Conservation (phyloP, 2,888 invertebrate genomes). For the Patella pellucida region DNA sequence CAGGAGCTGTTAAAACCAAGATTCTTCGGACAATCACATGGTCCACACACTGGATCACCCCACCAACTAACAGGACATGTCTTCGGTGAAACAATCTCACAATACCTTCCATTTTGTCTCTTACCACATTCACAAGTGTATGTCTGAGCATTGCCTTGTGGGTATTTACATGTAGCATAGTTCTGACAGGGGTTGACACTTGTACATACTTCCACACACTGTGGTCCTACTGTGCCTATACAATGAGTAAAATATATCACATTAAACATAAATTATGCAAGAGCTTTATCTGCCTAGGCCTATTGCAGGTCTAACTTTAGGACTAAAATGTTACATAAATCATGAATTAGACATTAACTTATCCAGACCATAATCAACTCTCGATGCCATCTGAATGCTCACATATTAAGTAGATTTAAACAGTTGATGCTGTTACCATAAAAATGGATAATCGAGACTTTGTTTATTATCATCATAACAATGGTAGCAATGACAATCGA, state of each 20-base stretch:
- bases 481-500: too few relatives aligned
- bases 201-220: conserved; percentile 86
- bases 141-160: conserved; percentile 72
- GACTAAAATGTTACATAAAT: too few relatives aligned
- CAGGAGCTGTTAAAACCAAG: conserved; percentile 93
- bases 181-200: conserved; percentile 82
- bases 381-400: too few relatives aligned
- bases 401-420: too few relatives aligned
- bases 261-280: not conserved
- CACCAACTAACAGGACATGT: conserved; percentile 93
- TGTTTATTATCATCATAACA: too few relatives aligned
- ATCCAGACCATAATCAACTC: too few relatives aligned
- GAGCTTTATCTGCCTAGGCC: too few relatives aligned
- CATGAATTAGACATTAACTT: too few relatives aligned
- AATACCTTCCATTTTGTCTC: conserved; percentile 75
- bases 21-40: conserved; percentile 87
- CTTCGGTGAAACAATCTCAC: conserved; percentile 65
- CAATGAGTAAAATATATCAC: not conserved
- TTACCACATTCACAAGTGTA: conserved; percentile 88
- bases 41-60: conserved; percentile 93
- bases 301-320: too few relatives aligned
- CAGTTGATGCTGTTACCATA: too few relatives aligned
- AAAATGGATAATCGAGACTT: too few relatives aligned
- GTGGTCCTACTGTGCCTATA: conserved; percentile 71
- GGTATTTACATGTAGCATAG: conserved; percentile 78